These are phyloP conservation scores for Diarsia brunnea DNA, from an alignment of 2,888 invertebrate genomes.

Conservation along the genomic window DNA sequence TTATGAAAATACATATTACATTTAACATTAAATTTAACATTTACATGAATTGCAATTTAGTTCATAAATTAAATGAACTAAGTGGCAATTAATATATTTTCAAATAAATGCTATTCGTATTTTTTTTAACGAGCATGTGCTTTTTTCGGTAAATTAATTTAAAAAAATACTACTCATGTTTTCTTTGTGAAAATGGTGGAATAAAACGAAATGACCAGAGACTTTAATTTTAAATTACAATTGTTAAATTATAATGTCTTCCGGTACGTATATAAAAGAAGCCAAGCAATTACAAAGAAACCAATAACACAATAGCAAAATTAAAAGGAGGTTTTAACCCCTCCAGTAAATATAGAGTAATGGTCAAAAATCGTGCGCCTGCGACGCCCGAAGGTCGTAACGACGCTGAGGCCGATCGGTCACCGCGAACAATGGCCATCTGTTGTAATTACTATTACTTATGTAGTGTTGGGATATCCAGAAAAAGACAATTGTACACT, in stretches of 20 bases:
- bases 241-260: not conserved
- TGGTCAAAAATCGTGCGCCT: slow-evolving; percentile 88
- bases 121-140: too few species aligned
- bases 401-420: slow-evolving; percentile 85
- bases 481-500: too few species aligned
- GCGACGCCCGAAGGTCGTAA: slow-evolving; percentile 84
- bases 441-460: slow-evolving; percentile 89
- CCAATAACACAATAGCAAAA: too few species aligned
- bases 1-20: too few species aligned
- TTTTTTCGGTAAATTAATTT: too few species aligned
- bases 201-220: not conserved
- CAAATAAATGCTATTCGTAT: too few species aligned
- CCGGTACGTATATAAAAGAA: not conserved
- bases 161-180: too few species aligned
- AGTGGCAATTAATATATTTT: too few species aligned
- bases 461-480: too few species aligned
- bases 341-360: slow-evolving; percentile 75
- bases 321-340: slow-evolving; percentile 62
- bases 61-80: too few species aligned
- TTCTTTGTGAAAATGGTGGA: not conserved
- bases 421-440: slow-evolving; percentile 89
- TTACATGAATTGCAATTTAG: too few species aligned
- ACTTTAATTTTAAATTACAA: not conserved
- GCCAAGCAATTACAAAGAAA: not conserved
- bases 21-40: too few species aligned